phyloP scores from a whole-genome alignment of 2,797 vertebrate genomes.

The Dallia pectoralis region DNA sequence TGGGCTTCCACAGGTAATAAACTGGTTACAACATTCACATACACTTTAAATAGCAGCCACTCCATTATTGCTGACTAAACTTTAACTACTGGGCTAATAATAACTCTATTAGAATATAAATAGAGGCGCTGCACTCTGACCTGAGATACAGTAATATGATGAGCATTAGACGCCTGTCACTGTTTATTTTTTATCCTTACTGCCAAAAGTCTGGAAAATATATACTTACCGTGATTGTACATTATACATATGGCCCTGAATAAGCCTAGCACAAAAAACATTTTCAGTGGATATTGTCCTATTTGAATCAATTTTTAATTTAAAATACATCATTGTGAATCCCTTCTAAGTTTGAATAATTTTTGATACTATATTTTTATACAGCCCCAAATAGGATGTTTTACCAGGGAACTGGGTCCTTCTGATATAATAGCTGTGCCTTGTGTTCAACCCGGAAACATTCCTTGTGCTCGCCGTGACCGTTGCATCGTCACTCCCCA shows the following conservation, averaged over 20 bases:
- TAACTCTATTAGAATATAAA: not conserved
- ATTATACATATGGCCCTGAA: not conserved
- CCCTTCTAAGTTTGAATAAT: no score
- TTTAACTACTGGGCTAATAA: no score
- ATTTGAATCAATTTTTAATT: no score
- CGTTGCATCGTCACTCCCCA: not conserved
- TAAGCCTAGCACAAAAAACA: not conserved
- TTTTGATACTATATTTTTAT: no score
- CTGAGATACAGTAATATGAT: not conserved
- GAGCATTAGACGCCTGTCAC: not conserved
- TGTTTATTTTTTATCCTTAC: not conserved
- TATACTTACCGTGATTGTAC: not conserved
- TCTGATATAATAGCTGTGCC: not conserved
- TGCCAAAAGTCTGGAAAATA: not conserved
- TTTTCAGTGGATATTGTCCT: not conserved
- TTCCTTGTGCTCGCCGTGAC: not conserved
- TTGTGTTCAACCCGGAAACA: not conserved
- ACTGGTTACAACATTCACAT: not conserved
- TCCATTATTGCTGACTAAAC: no score
- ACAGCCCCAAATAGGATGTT: no score
- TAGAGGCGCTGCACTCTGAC: not conserved
- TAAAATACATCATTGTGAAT: no score
- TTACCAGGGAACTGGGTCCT: not conserved
- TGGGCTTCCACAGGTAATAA: conserved; percentile 84
- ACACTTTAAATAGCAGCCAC: no score